Base-by-base conservation (phyloP, 2,797 vertebrate species). In the Poeciliopsis presidionis region DNA sequence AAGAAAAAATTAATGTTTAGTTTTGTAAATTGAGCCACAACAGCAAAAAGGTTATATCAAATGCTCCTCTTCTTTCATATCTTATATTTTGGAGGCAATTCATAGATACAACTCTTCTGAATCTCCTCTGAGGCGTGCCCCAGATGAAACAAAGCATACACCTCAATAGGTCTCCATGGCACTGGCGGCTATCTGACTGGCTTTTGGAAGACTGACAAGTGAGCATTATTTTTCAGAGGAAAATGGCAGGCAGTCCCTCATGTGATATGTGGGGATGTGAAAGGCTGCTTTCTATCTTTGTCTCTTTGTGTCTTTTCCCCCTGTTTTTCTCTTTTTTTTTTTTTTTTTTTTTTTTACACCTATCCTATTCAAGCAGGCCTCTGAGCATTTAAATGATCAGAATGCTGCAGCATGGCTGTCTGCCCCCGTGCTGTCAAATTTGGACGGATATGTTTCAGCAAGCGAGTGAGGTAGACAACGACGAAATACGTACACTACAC, bases 361-460 rank as follows among this genome's bases (percentile, higher is more conserved):
- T 92, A 92, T 91, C 90, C 90, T 93, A 81, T 89, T 94, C 92
- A 91, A 92, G 83, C 89, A 83, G 88, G 91, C 92, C 91, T 95
- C 88, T 79, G 92, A 94, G 91, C 94, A 94, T 95, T 95, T 95
- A 94, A 94, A 94, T 95, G 91, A 95, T 95, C 93, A 93, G 89
- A 93, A 94, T 94, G 93, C 92, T 85, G 90, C 92, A 94, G 92
- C 92, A 93, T 91, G 93, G 92, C 94, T 94, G 92, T 93, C 93
- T 94, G 93, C 92, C 93, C 91, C 88, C 78, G 80, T 25, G 87
- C 95, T 94, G 94, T 95, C 93, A 95, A 94, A 93, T 94, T 90
- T 93, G 92, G 93, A 95, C 91, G 90, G 93, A 95, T 92, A 94
- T 89, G 90, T 94, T 94, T 95, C 93, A 95, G 93, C 91, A 84